phyloP scores from a whole-genome alignment of 2,113 vertebrate species.

The Proteles cristata region DNA sequence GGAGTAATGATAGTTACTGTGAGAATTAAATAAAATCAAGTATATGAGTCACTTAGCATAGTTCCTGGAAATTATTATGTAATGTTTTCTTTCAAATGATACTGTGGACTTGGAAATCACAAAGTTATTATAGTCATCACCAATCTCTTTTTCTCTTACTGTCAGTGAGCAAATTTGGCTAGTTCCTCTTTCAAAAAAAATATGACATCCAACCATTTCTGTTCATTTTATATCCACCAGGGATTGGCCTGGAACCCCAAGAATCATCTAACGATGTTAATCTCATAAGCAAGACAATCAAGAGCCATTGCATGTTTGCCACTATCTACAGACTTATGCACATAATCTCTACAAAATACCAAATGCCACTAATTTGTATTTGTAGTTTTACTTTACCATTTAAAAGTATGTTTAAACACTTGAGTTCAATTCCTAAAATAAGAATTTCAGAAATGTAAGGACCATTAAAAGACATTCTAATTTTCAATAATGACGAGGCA shows the following conservation, averaged over 20 bases:
- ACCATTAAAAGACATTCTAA: neutral
- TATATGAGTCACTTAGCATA: constrained; percentile 15
- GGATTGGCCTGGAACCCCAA: neutral
- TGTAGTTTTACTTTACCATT: neutral
- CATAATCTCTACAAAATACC: neutral
- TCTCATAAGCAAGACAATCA: neutral
- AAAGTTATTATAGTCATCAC: neutral
- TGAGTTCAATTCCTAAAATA: constrained; percentile 31
- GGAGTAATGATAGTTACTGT: neutral
- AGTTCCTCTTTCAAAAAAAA: neutral
- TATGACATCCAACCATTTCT: neutral
- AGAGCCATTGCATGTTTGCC: neutral
- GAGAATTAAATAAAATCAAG: constrained; percentile 16
- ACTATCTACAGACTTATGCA: neutral
- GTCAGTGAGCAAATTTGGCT: neutral
- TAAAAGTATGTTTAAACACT: constrained; percentile 26
- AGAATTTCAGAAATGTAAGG: neutral
- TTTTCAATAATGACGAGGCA: neutral
- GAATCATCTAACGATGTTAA: neutral
- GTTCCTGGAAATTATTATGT: neutral
- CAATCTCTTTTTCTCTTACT: neutral
- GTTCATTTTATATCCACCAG: neutral
- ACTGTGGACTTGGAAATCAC: neutral
- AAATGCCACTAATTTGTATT: neutral
- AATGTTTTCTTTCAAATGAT: neutral